phyloP scores from a whole-genome alignment of 2,113 vertebrate species.

The cattle (Bos taurus) region DNA sequence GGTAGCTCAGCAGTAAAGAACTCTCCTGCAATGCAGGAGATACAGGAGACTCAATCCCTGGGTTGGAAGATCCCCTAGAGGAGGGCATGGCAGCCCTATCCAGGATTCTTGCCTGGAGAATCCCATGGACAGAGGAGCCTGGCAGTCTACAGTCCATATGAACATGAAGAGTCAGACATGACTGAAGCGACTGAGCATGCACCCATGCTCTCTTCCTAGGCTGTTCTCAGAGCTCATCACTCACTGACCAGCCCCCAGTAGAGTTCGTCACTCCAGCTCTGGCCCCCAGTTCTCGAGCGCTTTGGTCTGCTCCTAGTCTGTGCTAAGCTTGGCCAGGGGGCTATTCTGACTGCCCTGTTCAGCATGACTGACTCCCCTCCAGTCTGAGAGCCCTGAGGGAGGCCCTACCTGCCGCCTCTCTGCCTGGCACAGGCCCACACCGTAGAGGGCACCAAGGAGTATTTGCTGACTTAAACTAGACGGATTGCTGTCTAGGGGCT shows the following conservation, averaged over 20 bases:
- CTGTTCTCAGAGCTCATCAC: background rate
- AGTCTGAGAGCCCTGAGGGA: background rate
- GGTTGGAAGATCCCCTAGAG: background rate
- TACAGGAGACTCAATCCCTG: background rate
- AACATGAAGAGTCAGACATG: background rate
- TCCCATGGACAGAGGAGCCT: background rate
- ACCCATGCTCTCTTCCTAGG: background rate
- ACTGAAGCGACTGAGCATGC: background rate
- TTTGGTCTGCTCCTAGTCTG: background rate
- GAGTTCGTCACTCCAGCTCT: background rate
- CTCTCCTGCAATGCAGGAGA: background rate
- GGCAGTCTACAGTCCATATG: background rate
- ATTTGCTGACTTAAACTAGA: background rate
- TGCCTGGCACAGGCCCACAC: background rate
- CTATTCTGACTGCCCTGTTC: background rate
- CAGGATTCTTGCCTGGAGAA: background rate
- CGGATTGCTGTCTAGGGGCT: background rate
- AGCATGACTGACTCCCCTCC: background rate
- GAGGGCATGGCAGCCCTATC: background rate
- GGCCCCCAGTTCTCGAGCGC: rapidly evolving
- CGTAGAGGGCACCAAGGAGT: background rate
- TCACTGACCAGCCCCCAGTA: background rate
- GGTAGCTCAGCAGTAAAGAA: background rate
- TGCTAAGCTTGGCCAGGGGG: background rate
- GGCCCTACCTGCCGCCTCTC: background rate